phyloP scores from a whole-genome alignment of 2,113 vertebrate species.

The Pogona vitticeps region DNA sequence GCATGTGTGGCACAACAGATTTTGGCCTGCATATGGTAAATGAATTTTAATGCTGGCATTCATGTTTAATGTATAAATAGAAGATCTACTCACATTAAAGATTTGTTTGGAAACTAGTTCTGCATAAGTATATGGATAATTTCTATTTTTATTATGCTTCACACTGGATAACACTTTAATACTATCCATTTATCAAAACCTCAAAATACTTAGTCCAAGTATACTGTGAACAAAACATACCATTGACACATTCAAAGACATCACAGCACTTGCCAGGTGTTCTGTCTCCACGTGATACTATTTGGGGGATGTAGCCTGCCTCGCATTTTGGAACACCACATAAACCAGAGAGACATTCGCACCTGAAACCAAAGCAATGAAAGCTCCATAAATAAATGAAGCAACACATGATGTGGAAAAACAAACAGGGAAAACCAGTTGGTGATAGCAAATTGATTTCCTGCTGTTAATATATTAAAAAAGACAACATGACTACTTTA shows the following conservation, averaged over 20 bases:
- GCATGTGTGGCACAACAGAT: too few relatives aligned
- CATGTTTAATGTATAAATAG: neutral
- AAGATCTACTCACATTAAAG: neutral
- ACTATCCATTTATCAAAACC: neutral
- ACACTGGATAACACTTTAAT: neutral
- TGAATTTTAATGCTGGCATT: neutral
- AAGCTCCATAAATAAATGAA: conserved; percentile 70
- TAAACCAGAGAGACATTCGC: conserved; percentile 87
- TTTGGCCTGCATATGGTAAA: neutral
- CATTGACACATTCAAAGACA: conserved; percentile 90
- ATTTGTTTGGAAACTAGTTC: neutral
- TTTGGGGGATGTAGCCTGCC: conserved; percentile 82
- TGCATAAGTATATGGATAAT: neutral
- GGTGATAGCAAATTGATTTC: conserved; percentile 15
- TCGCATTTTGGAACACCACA: conserved; percentile 87
- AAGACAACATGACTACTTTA: neutral
- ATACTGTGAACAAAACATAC: conserved; percentile 78
- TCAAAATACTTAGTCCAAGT: conserved; percentile 37
- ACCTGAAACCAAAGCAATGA: conserved; percentile 82
- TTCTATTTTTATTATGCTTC: neutral
- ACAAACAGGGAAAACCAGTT: conserved; percentile 37
- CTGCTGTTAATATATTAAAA: neutral
- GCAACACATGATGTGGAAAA: conserved; percentile 36
- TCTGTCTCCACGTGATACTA: conserved; percentile 86
- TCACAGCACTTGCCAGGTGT: conserved; percentile 92